Conservation (phyloP, 2,113 vertebrate species). For the Amphiprion ocellaris region DNA sequence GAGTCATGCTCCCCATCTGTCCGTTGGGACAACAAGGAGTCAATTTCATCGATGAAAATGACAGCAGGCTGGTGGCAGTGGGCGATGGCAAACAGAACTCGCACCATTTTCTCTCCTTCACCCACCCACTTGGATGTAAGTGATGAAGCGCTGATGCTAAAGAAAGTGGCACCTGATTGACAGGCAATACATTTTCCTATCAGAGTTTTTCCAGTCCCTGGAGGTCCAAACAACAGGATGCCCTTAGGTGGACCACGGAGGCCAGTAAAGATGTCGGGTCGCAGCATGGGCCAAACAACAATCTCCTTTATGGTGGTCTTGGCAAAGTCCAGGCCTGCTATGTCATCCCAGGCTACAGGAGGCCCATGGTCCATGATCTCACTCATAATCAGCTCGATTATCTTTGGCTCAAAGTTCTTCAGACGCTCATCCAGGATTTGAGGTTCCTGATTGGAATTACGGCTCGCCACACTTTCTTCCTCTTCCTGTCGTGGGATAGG, state of each 20-base stretch:
- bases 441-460: constrained; percentile 47
- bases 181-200: constrained; percentile 98
- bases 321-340: constrained; percentile 96
- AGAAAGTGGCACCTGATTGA: constrained; percentile 97
- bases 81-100: constrained; percentile 93
- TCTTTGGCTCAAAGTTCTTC: constrained; percentile 95
- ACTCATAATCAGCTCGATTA: constrained; percentile 95
- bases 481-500: constrained; percentile 89
- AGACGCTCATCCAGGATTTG: constrained; percentile 88
- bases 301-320: constrained; percentile 97
- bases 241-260: constrained; percentile 96
- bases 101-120: constrained; percentile 98
- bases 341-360: constrained; percentile 94
- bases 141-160: constrained; percentile 97
- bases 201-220: constrained; percentile 96
- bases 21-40: constrained; percentile 94
- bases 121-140: constrained; percentile 99
- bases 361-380: constrained; percentile 98
- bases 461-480: constrained; percentile 63
- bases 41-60: constrained; percentile 98
- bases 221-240: constrained; percentile 95
- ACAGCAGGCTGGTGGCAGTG: constrained; percentile 95
- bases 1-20: constrained; percentile 97
- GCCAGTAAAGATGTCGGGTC: constrained; percentile 96
- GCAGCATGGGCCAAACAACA: constrained; percentile 97